Evolutionary conservation across 2,888 invertebrate species (phyloP).

Genomic region (Mesochorus sp.): DNA sequence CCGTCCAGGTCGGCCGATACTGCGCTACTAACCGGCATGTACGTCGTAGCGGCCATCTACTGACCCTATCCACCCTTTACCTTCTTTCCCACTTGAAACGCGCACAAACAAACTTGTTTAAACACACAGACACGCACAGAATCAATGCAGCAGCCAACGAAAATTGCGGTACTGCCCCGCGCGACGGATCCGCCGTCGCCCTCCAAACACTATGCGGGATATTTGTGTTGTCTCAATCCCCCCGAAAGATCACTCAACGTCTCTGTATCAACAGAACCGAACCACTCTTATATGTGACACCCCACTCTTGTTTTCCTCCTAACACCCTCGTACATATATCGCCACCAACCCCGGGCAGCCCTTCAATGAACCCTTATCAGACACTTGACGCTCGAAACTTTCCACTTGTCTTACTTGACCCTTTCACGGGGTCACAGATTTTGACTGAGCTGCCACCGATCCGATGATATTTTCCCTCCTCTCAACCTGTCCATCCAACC

Average conservation of each 20-base stretch:
- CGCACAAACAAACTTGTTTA: too few species aligned
- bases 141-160: constrained; percentile 42
- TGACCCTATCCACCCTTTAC: constrained; percentile 82
- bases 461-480: neutral
- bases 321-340: constrained; percentile 31
- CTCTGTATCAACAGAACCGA: constrained; percentile 16
- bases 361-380: constrained; percentile 31
- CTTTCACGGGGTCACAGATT: neutral
- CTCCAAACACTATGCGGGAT: constrained; percentile 19
- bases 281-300: constrained; percentile 35
- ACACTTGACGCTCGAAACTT: constrained; percentile 21
- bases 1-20: constrained; percentile 90
- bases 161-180: constrained; percentile 55
- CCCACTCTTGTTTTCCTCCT: constrained; percentile 23
- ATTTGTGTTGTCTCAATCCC: neutral
- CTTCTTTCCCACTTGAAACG: constrained; percentile 80
- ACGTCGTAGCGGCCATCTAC: constrained; percentile 97
- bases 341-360: constrained; percentile 1
- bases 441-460: neutral
- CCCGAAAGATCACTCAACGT: constrained; percentile 23
- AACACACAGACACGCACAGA: neutral
- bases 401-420: constrained; percentile 31
- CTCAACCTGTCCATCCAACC: neutral
- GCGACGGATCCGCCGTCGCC: constrained; percentile 68
- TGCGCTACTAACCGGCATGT: constrained; percentile 91